Conservation (phyloP, 2,113 vertebrate genomes). For the Platanista minor region DNA sequence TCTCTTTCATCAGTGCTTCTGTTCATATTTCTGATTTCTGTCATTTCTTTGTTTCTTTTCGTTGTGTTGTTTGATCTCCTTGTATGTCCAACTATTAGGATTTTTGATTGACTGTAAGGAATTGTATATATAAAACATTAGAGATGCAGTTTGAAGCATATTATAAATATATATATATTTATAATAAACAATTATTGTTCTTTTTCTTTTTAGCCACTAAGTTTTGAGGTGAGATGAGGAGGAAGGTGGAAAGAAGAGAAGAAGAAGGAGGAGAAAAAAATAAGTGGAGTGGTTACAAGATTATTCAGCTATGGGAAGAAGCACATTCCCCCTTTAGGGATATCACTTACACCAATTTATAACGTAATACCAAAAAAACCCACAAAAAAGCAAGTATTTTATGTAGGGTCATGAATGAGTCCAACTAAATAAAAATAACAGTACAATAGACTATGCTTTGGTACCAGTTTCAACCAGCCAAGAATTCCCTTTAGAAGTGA, state of each 20-base stretch:
- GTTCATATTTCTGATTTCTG: background rate
- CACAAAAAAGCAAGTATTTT: background rate
- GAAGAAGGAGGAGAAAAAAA: background rate
- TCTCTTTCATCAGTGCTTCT: background rate
- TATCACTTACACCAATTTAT: background rate
- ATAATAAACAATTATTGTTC: background rate
- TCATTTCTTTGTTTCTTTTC: background rate
- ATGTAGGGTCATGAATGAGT: background rate
- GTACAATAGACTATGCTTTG: background rate
- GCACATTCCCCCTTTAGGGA: accelerated
- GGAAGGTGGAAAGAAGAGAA: background rate
- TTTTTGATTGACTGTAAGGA: background rate
- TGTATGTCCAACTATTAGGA: background rate
- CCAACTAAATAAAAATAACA: background rate
- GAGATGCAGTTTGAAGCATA: background rate
- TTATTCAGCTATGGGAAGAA: background rate
- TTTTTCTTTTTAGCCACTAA: background rate
- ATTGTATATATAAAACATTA: background rate
- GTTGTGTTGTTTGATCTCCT: background rate
- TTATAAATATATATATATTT: background rate
- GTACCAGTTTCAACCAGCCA: background rate
- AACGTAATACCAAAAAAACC: background rate
- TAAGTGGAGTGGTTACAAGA: background rate
- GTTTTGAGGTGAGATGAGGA: background rate
- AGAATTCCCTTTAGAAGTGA: background rate